Conservation (phyloP, 2,113 vertebrate genomes). For the Heptranchias perlo region DNA sequence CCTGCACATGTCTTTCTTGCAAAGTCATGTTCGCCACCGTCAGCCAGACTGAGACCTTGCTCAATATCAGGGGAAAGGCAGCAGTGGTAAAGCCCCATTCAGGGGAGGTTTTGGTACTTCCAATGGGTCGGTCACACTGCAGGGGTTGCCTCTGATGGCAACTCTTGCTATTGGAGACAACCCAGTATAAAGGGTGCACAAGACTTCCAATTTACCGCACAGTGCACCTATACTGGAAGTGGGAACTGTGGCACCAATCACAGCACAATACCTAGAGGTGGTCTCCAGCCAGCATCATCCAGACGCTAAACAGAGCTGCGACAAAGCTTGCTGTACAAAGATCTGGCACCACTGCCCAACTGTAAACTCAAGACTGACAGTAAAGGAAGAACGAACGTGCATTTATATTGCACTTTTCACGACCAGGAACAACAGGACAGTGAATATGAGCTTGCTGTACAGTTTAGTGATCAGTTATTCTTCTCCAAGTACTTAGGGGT, state of each 20-base stretch:
- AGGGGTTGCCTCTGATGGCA: neutral
- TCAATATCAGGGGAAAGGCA: neutral
- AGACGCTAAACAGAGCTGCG: neutral
- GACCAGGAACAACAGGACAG: neutral
- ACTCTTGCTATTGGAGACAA: neutral
- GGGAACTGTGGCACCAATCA: neutral
- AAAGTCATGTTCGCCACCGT: neutral
- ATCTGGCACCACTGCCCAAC: neutral
- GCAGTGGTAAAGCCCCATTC: neutral
- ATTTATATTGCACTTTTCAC: no score
- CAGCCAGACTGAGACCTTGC: neutral
- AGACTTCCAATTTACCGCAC: neutral
- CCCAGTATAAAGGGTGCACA: neutral
- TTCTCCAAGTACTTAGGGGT: neutral
- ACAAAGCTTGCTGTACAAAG: neutral
- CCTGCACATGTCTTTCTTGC: neutral
- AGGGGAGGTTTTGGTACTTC: neutral
- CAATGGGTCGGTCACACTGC: neutral
- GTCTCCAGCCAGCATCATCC: neutral
- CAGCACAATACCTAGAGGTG: neutral
- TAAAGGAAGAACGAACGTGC: neutral
- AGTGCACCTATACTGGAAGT: neutral
- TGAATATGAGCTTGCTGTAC: neutral
- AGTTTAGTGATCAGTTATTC: neutral
- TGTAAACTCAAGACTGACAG: neutral